phyloP scores from a whole-genome alignment of 2,888 invertebrate species.

The Labia minor region DNA sequence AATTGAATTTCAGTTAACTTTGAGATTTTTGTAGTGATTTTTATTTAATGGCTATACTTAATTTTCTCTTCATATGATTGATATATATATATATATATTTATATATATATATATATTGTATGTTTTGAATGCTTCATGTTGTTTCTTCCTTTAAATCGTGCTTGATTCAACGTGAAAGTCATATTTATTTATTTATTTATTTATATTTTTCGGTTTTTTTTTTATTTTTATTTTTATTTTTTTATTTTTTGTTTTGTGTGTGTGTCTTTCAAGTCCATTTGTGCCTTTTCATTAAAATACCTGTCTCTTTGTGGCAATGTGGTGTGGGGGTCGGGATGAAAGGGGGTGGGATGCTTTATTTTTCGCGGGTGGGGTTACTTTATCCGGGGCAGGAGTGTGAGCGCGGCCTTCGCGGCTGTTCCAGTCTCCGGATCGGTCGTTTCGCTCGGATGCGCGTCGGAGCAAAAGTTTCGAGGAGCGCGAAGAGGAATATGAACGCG shows the following conservation, averaged over 20 bases:
- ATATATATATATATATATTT: too few relatives aligned
- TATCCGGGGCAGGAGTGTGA: neutral
- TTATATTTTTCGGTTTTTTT: neutral
- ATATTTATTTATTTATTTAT: neutral
- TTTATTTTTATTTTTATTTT: neutral
- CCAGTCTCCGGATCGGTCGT: conserved; percentile 49
- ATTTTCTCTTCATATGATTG: too few relatives aligned
- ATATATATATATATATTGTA: too few relatives aligned
- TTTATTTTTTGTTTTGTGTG: too few relatives aligned
- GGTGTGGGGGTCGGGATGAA: neutral
- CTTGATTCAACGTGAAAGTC: too few relatives aligned
- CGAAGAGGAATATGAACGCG: conserved; percentile 80
- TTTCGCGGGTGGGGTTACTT: neutral
- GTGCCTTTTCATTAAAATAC: too few relatives aligned
- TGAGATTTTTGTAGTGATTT: too few relatives aligned
- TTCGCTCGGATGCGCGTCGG: conserved; percentile 51
- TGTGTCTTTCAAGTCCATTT: neutral
- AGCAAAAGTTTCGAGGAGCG: conserved; percentile 85
- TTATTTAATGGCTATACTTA: too few relatives aligned
- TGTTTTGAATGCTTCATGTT: too few relatives aligned
- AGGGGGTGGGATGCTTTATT: neutral
- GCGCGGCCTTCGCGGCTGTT: conserved; percentile 21
- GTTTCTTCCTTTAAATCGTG: too few relatives aligned
- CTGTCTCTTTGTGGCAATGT: neutral
- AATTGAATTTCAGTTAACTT: too few relatives aligned